These are phyloP conservation scores for Lacerta agilis DNA, from an alignment of 2,797 vertebrate species.

Conservation along the genomic window DNA sequence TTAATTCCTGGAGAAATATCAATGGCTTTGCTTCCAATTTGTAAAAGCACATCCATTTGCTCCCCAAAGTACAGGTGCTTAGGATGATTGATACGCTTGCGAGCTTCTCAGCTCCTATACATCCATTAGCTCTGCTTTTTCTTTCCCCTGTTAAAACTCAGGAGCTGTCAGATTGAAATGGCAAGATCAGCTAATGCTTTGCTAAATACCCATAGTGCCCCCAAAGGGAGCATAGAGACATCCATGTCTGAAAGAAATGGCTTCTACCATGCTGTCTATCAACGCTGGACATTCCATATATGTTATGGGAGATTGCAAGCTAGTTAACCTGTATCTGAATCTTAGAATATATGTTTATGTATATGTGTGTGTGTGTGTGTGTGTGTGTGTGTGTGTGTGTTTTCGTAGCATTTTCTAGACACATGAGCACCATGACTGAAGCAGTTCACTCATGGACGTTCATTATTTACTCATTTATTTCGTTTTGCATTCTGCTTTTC, in stretches of 20 bases:
- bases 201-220: conserved; percentile 73
- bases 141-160: conserved; percentile 74
- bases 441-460: not conserved
- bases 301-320: conserved; percentile 47
- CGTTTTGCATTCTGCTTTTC: not conserved
- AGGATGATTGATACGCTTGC: conserved; percentile 76
- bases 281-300: conserved; percentile 64
- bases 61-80: conserved; percentile 71
- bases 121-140: conserved; percentile 78
- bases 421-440: conserved; percentile 27
- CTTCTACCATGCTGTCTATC: conserved; percentile 66
- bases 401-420: conserved; percentile 10
- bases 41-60: conserved; percentile 64
- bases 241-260: conserved; percentile 63
- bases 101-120: conserved; percentile 76
- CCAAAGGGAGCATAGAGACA: conserved; percentile 61
- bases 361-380: too few relatives aligned
- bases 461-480: not conserved
- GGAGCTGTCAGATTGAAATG: conserved; percentile 76
- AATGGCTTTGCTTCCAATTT: conserved; percentile 63
- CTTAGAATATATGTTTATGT: conserved; percentile 21
- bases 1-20: conserved; percentile 60
- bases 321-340: conserved; percentile 38
- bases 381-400: too few relatives aligned
- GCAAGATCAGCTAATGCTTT: conserved; percentile 69